Evolutionary conservation across 2,113 vertebrate species (phyloP).

Genomic region (Elachura formosa): DNA sequence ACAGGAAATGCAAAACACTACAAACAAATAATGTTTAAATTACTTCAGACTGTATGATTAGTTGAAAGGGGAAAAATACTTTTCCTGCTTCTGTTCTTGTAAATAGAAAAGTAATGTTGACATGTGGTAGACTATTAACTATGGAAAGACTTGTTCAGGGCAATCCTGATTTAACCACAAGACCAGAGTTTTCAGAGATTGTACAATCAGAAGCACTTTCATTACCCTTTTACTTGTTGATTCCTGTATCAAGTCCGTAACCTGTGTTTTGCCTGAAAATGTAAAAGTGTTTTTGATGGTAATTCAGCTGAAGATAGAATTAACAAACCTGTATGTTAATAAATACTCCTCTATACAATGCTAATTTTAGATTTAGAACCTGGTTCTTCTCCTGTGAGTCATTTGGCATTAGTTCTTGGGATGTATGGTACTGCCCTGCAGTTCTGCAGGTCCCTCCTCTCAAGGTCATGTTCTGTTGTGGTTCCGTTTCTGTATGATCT

Average conservation of each 20-base stretch:
- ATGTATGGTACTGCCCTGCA: background rate
- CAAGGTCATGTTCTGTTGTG: background rate
- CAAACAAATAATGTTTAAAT: background rate
- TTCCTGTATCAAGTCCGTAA: background rate
- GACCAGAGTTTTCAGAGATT: background rate
- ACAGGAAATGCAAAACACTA: background rate
- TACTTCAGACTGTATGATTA: background rate
- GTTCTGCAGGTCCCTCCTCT: background rate
- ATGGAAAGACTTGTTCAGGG: background rate
- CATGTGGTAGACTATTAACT: background rate
- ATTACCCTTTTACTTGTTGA: background rate
- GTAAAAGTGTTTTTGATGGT: background rate
- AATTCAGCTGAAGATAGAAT: background rate
- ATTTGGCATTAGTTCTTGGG: background rate
- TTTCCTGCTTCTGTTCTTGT: background rate
- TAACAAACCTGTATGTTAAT: background rate
- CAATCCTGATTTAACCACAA: background rate
- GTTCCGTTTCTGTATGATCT: background rate
- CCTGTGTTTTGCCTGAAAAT: background rate
- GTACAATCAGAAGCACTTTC: background rate
- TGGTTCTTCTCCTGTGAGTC: background rate
- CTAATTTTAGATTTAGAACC: background rate
- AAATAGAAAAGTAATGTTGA: background rate
- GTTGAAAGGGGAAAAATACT: background rate
- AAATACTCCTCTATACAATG: background rate